phyloP scores from a whole-genome alignment of 1,140 invertebrate species.

The Gryon sp. region DNA sequence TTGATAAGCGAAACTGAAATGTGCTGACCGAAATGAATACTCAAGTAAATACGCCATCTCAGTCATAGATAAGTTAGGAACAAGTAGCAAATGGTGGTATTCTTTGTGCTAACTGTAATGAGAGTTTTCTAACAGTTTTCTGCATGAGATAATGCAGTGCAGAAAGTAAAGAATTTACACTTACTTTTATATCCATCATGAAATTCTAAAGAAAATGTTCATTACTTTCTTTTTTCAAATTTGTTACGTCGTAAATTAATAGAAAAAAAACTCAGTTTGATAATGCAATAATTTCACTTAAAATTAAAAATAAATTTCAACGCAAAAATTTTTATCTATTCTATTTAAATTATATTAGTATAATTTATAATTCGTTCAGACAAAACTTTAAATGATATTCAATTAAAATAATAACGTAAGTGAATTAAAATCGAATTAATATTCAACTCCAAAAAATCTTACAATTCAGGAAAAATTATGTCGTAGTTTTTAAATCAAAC shows the following conservation, averaged over 20 bases:
- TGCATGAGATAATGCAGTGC: constrained; percentile 25
- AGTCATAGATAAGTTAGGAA: constrained; percentile 45
- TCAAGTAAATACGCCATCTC: constrained; percentile 47
- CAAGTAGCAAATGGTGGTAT: constrained; percentile 25
- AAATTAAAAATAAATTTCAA: too few relatives aligned
- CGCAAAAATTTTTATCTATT: too few relatives aligned
- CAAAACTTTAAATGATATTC: too few relatives aligned
- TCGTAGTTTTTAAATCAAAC: too few relatives aligned
- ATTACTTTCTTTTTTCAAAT: constrained; percentile 23
- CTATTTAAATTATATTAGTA: too few relatives aligned
- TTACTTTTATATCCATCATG: constrained; percentile 1
- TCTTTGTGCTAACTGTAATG: constrained; percentile 33
- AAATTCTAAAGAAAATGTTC: constrained; percentile 13
- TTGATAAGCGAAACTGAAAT: constrained; percentile 37
- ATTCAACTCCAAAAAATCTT: too few relatives aligned
- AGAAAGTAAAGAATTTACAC: constrained; percentile 33
- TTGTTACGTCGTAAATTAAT: constrained; percentile 1
- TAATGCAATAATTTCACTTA: too few relatives aligned
- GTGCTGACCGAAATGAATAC: constrained; percentile 49
- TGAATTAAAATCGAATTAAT: too few relatives aligned
- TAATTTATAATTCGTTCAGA: too few relatives aligned
- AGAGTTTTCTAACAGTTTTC: constrained; percentile 39
- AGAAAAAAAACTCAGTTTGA: too few relatives aligned
- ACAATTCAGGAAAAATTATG: too few relatives aligned
- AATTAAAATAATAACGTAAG: too few relatives aligned